A percentile compares a stretch with the other conserved stretches of the same genome.
phyloP scores from a whole-genome alignment of 30 jellyfish, hydroid and myxozoan species.

The Hydra vulgaris region DNA sequence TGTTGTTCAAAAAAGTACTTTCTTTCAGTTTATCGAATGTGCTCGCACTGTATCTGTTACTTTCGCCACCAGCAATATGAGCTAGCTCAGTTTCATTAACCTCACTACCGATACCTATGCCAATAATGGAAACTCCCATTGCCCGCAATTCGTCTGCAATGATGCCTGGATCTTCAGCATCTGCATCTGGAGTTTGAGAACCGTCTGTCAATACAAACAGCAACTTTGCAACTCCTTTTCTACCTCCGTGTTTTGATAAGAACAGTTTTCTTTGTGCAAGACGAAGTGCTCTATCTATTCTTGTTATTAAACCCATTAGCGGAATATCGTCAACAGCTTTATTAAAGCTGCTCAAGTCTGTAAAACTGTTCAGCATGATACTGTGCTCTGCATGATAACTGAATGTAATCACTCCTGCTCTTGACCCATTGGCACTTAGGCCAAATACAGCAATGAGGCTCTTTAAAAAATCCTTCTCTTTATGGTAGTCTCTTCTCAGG shows the following conservation, averaged over 20 bases:
- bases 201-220: slow-evolving; percentile 80
- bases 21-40: slow-evolving; percentile 26
- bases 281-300: slow-evolving; percentile 82
- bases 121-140: slow-evolving; percentile 28
- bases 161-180: slow-evolving; percentile 57
- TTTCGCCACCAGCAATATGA: slow-evolving; percentile 34
- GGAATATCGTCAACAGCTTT: slow-evolving; percentile 76
- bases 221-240: slow-evolving; percentile 53
- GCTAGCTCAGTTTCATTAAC: slow-evolving; percentile 34
- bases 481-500: slow-evolving; percentile 51
- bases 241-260: slow-evolving; percentile 42
- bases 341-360: slow-evolving; percentile 43
- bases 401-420: slow-evolving; percentile 81
- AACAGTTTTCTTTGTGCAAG: slow-evolving; percentile 51
- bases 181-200: slow-evolving; percentile 62
- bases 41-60: neutral
- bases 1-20: slow-evolving; percentile 13
- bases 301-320: slow-evolving; percentile 68
- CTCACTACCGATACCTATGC: slow-evolving; percentile 47
- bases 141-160: slow-evolving; percentile 34
- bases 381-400: slow-evolving; percentile 69
- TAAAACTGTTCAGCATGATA: slow-evolving; percentile 43
- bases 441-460: slow-evolving; percentile 46
- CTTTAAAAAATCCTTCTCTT: slow-evolving; percentile 73
- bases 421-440: slow-evolving; percentile 47